phyloP scores from a whole-genome alignment of 2,888 invertebrate genomes.

The Taphrorychus bicolor region DNA sequence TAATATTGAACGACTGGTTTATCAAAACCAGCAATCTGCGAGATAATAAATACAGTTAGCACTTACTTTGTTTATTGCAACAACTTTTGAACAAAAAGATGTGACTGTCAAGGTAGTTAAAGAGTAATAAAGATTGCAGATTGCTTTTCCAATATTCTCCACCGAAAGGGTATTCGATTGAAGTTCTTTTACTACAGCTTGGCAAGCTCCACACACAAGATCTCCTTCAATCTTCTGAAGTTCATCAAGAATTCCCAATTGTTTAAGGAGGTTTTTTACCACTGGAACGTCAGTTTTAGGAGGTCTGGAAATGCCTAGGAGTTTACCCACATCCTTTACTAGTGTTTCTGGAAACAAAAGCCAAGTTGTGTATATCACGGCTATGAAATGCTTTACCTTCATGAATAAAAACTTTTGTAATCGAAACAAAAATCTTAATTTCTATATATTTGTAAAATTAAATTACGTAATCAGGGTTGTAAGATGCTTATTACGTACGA shows the following conservation, averaged over 20 bases:
- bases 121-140: constrained; percentile 43
- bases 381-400: too few species aligned
- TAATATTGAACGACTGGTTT: too few species aligned
- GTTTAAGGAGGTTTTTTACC: constrained; percentile 8
- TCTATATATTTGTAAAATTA: too few species aligned
- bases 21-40: too few species aligned
- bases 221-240: constrained; percentile 12
- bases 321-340: constrained; percentile 25
- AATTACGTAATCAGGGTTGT: too few species aligned
- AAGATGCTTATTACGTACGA: too few species aligned
- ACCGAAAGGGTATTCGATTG: constrained; percentile 30
- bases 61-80: constrained; percentile 43
- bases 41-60: not conserved
- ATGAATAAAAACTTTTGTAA: too few species aligned
- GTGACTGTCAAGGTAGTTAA: constrained; percentile 41
- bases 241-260: constrained; percentile 9
- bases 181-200: constrained; percentile 37
- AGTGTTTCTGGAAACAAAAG: constrained; percentile 15
- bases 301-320: constrained; percentile 9
- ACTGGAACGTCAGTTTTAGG: constrained; percentile 7
- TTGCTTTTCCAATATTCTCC: constrained; percentile 32
- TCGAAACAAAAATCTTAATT: too few species aligned
- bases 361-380: too few species aligned
- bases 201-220: constrained; percentile 40
- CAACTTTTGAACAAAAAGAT: constrained; percentile 41